Conservation (phyloP, 2,113 vertebrate genomes). For the Hippoglossus stenolepis region DNA sequence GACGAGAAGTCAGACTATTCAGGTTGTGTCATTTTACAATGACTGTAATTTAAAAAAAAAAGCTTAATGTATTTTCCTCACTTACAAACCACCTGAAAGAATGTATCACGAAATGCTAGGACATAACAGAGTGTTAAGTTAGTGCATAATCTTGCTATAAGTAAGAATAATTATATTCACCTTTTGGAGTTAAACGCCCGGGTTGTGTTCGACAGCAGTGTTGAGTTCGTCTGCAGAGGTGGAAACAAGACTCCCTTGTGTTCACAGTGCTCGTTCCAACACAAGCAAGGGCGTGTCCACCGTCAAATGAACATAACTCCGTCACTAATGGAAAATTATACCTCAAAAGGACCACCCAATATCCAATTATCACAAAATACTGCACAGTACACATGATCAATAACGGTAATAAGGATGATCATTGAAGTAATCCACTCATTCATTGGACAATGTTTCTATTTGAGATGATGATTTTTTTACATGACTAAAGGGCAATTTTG, state of each 20-base stretch:
- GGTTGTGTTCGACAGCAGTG: constrained; percentile 19
- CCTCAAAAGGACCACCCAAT: neutral
- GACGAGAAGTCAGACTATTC: neutral
- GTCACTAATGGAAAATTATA: neutral
- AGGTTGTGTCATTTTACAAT: neutral
- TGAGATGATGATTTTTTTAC: too few relatives aligned
- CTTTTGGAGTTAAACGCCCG: constrained; percentile 44
- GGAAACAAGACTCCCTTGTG: constrained; percentile 34
- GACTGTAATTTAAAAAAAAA: neutral
- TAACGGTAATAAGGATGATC: neutral
- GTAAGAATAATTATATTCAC: constrained; percentile 52
- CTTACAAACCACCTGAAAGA: neutral
- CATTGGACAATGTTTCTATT: neutral
- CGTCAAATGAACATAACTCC: neutral
- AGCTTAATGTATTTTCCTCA: neutral
- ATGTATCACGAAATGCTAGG: neutral
- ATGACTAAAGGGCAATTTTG: neutral
- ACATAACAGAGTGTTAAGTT: neutral
- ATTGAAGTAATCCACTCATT: neutral
- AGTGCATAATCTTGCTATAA: neutral
- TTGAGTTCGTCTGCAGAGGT: constrained; percentile 35
- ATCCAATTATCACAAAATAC: neutral
- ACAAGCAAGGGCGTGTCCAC: constrained; percentile 63
- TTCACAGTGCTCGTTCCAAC: constrained; percentile 39
- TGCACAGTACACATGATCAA: neutral